Conservation (phyloP, 2,797 vertebrate genomes). For the Ambastaia sidthimunki region DNA sequence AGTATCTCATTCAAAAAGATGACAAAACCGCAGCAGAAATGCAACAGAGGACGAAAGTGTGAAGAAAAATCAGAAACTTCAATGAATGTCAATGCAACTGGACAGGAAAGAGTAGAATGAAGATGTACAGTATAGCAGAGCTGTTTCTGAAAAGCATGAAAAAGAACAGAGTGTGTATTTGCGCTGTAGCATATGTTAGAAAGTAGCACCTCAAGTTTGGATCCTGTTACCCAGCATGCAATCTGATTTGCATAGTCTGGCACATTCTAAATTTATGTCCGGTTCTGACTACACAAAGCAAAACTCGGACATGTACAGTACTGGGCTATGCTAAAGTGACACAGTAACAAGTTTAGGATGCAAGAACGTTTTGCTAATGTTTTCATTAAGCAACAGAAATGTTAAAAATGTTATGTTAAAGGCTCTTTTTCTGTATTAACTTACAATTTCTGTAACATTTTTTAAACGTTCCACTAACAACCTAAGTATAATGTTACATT, state of each 20-base stretch:
- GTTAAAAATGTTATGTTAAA: too few relatives aligned
- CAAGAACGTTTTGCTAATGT: too few relatives aligned
- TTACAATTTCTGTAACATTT: too few relatives aligned
- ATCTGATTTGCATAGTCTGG: constrained; percentile 39
- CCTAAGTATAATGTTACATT: too few relatives aligned
- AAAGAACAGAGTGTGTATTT: not conserved
- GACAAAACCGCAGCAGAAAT: constrained; percentile 32
- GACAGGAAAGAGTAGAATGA: constrained; percentile 21
- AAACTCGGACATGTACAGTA: constrained; percentile 1
- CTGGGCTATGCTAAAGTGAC: not conserved
- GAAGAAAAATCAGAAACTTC: constrained; percentile 9
- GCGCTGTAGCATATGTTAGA: constrained; percentile 11
- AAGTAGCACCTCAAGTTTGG: not conserved
- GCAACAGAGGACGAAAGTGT: not conserved
- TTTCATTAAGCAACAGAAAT: too few relatives aligned
- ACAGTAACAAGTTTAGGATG: too few relatives aligned
- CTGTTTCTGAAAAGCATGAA: constrained; percentile 26
- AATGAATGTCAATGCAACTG: constrained; percentile 13
- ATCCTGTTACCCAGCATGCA: not conserved
- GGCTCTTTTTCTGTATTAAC: too few relatives aligned
- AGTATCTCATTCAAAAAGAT: constrained; percentile 23
- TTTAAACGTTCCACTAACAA: too few relatives aligned
- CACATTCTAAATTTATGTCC: constrained; percentile 25
- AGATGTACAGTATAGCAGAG: constrained; percentile 20
- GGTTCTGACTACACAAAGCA: not conserved